Evolutionary conservation across 2,888 invertebrate species (phyloP).

Genomic region (Spilosoma lubricipeda): DNA sequence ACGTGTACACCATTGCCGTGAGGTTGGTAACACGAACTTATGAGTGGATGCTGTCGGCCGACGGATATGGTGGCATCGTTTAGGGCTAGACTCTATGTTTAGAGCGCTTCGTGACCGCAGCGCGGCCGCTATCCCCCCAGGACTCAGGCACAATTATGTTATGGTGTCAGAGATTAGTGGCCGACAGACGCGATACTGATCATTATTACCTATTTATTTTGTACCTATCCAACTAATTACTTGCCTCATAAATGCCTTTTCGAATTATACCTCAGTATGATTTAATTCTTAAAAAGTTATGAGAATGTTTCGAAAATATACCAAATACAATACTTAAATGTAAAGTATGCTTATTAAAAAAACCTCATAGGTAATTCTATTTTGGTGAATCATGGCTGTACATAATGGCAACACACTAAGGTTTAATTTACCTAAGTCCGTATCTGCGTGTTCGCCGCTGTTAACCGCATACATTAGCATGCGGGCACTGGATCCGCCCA

Average conservation of each 20-base stretch:
- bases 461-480: conserved; percentile 73
- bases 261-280: neutral
- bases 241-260: neutral
- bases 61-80: conserved; percentile 84
- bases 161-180: conserved; percentile 77
- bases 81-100: conserved; percentile 80
- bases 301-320: neutral
- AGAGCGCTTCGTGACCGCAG: conserved; percentile 80
- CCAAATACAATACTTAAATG: neutral
- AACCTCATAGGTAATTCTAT: neutral
- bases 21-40: conserved; percentile 67
- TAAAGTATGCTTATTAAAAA: neutral
- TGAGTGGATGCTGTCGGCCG: conserved; percentile 70
- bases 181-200: conserved; percentile 63
- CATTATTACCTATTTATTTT: conserved; percentile 67
- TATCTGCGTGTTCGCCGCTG: conserved; percentile 60
- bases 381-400: neutral
- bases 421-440: conserved; percentile 62
- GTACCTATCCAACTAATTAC: conserved; percentile 39
- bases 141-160: conserved; percentile 80
- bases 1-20: conserved; percentile 53
- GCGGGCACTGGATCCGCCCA: conserved; percentile 76
- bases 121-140: conserved; percentile 59
- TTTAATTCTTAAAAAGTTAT: neutral
- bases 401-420: conserved; percentile 35